These are phyloP conservation scores for Ricordea florida DNA, from an alignment of 92 coral and sea anemone species.

Conservation along the genomic window DNA sequence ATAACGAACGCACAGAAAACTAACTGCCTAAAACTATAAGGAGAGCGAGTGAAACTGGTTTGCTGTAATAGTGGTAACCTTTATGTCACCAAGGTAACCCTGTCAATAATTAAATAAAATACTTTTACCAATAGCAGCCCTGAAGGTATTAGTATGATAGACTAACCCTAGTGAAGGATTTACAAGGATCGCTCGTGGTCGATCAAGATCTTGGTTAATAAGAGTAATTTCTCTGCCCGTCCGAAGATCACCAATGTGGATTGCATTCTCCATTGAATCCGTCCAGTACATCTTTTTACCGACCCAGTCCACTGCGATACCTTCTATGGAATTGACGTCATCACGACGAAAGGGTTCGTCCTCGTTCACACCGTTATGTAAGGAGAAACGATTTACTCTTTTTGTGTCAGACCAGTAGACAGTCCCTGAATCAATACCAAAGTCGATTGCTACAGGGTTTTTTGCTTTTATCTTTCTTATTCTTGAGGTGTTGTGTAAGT, in stretches of 20 bases:
- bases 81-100: neutral
- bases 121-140: too few species aligned
- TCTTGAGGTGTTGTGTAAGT: neutral
- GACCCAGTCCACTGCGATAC: neutral
- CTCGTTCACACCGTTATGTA: neutral
- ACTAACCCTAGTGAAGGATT: neutral
- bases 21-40: too few species aligned
- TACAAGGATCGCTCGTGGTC: neutral
- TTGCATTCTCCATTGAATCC: neutral
- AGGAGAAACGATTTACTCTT: neutral
- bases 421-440: neutral
- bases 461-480: neutral
- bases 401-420: constrained; percentile 15
- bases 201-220: neutral
- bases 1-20: too few species aligned
- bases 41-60: too few species aligned
- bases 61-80: too few species aligned
- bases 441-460: constrained; percentile 1
- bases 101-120: neutral
- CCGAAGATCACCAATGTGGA: neutral
- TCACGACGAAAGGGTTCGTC: constrained; percentile 3
- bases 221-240: neutral
- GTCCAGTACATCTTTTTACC: neutral
- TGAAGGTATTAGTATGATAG: too few species aligned
- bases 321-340: neutral